These are phyloP conservation scores for Trichonephila inaurata DNA, from an alignment of 1,140 invertebrate species.

Conservation along the genomic window DNA sequence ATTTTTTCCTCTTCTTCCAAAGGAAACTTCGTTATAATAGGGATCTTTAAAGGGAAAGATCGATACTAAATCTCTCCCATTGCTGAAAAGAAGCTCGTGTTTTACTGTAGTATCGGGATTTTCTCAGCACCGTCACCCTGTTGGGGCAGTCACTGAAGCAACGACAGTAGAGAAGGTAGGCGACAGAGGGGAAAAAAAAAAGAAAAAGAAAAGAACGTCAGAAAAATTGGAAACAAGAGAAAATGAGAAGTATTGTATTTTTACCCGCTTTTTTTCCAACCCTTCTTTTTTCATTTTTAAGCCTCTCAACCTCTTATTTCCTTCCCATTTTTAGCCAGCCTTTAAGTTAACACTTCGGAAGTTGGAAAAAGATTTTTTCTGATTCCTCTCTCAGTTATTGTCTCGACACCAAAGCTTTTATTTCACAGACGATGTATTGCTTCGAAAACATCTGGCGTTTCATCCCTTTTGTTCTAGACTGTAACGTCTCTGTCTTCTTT, in stretches of 20 bases:
- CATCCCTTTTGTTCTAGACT: slow-evolving; percentile 8
- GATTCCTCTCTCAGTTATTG: slow-evolving; percentile 29
- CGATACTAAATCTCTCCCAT: slow-evolving; percentile 6
- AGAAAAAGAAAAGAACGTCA: background rate
- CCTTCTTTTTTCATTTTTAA: background rate
- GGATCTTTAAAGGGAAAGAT: background rate
- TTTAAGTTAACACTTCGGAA: too few species aligned
- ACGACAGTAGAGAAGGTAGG: background rate
- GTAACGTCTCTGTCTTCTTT: background rate
- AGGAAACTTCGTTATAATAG: slow-evolving; percentile 8
- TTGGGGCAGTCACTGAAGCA: background rate
- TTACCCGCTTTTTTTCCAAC: background rate
- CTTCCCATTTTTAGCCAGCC: background rate
- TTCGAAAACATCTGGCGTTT: slow-evolving; percentile 67
- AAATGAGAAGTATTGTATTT: slow-evolving; percentile 9
- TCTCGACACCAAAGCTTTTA: slow-evolving; percentile 40
- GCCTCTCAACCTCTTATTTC: background rate
- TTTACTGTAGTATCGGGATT: slow-evolving; percentile 10
- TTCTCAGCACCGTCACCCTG: too few species aligned
- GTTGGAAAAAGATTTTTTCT: background rate
- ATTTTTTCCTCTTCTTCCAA: background rate
- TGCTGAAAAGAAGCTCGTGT: background rate
- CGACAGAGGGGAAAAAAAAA: background rate
- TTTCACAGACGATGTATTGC: slow-evolving; percentile 40
- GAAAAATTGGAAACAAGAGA: slow-evolving; percentile 48